These are phyloP conservation scores for Corythaixoides concolor DNA, from an alignment of 2,113 vertebrate species.

Conservation along the genomic window DNA sequence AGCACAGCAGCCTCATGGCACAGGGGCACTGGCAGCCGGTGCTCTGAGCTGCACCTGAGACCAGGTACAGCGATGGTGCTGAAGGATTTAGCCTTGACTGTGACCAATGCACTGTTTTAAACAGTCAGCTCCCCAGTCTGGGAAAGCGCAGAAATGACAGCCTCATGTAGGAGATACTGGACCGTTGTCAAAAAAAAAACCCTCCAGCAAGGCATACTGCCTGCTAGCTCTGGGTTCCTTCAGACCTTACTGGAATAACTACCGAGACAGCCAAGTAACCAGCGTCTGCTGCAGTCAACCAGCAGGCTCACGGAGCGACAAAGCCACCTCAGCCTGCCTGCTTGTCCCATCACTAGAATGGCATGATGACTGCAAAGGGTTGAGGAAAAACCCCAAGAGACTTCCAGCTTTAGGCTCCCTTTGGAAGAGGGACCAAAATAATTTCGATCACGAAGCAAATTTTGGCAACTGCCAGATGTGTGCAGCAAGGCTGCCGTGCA, in stretches of 20 bases:
- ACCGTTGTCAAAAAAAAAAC: neutral
- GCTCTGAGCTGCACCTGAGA: neutral
- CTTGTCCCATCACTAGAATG: rapidly evolving
- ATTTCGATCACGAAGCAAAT: neutral
- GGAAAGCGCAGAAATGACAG: neutral
- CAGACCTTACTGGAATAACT: neutral
- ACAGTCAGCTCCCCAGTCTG: neutral
- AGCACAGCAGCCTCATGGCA: neutral
- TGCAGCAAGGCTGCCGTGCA: rapidly evolving
- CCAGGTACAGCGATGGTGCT: neutral
- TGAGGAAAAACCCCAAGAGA: neutral
- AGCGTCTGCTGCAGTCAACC: neutral
- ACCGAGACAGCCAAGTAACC: neutral
- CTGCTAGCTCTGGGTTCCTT: neutral
- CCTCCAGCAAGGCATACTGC: neutral
- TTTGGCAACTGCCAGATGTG: neutral
- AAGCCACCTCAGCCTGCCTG: neutral
- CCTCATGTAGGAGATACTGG: neutral
- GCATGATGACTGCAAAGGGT: neutral
- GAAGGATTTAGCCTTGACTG: neutral
- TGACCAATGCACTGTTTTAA: neutral
- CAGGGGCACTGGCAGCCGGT: neutral
- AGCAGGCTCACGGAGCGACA: neutral
- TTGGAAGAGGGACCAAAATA: neutral
- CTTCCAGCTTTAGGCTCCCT: neutral